A percentile compares a stretch with the other conserved stretches of the same genome.
Evolutionary conservation across 2,888 invertebrate genomes (phyloP).

Genomic region (Leptogaster cylindrica): DNA sequence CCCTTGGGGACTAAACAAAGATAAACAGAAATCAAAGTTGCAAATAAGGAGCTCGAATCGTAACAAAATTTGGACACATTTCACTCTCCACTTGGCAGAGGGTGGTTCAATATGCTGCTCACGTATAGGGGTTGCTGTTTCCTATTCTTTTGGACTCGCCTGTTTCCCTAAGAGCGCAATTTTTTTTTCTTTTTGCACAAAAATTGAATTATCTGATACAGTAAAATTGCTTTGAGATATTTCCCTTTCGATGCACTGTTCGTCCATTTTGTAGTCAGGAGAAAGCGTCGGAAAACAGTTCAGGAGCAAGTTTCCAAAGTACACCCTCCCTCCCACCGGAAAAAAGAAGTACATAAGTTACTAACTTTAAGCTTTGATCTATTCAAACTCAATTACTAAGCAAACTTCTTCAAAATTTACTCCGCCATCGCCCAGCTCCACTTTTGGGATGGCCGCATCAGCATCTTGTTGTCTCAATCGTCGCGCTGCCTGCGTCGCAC

Average conservation of each 20-base stretch:
- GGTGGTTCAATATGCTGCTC: conserved; percentile 34
- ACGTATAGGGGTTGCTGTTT: conserved; percentile 39
- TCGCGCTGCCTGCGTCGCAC: no score
- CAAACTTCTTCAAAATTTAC: no score
- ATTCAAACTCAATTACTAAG: no score
- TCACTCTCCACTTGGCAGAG: conserved; percentile 51
- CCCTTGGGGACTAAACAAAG: conserved; percentile 54
- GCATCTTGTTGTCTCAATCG: no score
- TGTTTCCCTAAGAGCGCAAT: neutral
- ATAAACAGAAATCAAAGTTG: conserved; percentile 61
- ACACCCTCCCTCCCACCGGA: no score
- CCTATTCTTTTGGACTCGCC: conserved; percentile 10
- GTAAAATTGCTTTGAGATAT: conserved; percentile 26
- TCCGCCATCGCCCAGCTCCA: no score
- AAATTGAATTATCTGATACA: conserved; percentile 39
- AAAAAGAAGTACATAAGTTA: no score
- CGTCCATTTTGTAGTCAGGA: neutral
- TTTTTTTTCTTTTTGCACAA: conserved; percentile 27
- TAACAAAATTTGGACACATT: conserved; percentile 52
- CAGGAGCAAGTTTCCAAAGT: no score
- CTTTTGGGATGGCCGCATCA: no score
- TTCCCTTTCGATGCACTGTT: neutral
- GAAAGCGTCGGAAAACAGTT: neutral
- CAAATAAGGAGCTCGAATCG: conserved; percentile 53
- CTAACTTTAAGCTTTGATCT: no score